phyloP scores from a whole-genome alignment of 2,888 invertebrate species.

The Euspilapteryx auroguttella region DNA sequence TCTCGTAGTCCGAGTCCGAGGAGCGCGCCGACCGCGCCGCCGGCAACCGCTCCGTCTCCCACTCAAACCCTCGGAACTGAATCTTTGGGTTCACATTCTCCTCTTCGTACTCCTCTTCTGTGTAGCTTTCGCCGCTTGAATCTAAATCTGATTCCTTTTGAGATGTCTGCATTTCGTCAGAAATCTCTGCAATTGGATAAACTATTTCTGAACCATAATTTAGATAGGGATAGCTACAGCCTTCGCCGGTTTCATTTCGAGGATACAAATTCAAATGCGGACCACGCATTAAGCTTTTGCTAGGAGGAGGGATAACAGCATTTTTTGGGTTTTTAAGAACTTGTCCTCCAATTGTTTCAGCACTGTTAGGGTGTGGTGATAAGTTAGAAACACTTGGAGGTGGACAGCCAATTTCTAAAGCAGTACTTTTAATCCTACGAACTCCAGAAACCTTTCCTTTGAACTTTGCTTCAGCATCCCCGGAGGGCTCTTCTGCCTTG shows the following conservation, averaged over 20 bases:
- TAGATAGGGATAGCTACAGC: slow-evolving; percentile 72
- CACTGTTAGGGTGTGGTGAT: slow-evolving; percentile 80
- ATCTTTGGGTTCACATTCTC: slow-evolving; percentile 30
- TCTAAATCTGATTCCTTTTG: slow-evolving; percentile 66
- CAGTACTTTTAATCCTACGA: slow-evolving; percentile 70
- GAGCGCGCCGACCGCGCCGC: slow-evolving; percentile 36
- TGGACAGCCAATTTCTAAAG: slow-evolving; percentile 70
- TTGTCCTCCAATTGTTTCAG: slow-evolving; percentile 73
- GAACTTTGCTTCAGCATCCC: slow-evolving; percentile 29
- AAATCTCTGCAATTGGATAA: slow-evolving; percentile 84
- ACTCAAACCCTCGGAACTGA: slow-evolving; percentile 51
- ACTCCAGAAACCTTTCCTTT: slow-evolving; percentile 66
- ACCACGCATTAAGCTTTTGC: slow-evolving; percentile 69
- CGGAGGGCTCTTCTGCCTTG: slow-evolving; percentile 46
- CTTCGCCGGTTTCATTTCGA: slow-evolving; percentile 67
- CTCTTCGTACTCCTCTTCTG: slow-evolving; percentile 65
- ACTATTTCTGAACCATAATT: slow-evolving; percentile 75
- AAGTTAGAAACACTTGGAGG: slow-evolving; percentile 70
- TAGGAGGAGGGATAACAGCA: slow-evolving; percentile 68
- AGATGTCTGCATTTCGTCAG: slow-evolving; percentile 74
- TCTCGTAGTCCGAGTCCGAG: slow-evolving; percentile 70
- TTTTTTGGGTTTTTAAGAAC: slow-evolving; percentile 68
- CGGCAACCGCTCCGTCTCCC: slow-evolving; percentile 49
- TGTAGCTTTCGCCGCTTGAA: slow-evolving; percentile 63
- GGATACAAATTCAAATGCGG: slow-evolving; percentile 72